A percentile compares a stretch with the other conserved stretches of the same genome.
Conservation (phyloP, 2,797 vertebrate genomes). For the Muraenolepis orangiensis region DNA sequence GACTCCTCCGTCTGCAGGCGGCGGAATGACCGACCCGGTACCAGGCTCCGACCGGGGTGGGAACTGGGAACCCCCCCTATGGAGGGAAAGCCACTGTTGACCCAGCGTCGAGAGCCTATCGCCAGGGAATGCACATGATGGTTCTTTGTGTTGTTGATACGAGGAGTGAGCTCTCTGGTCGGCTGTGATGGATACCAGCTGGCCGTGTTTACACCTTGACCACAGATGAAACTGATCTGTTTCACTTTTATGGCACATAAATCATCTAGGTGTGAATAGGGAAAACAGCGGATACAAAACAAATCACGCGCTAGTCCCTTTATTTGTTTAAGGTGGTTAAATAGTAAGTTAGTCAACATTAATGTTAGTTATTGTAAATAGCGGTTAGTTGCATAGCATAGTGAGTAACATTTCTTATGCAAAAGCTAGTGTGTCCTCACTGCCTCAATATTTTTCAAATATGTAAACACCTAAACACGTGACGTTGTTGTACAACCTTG, state of each 20-base stretch:
- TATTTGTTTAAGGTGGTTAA: background rate
- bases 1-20: slow-evolving; percentile 52
- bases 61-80: slow-evolving; percentile 30
- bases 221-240: background rate
- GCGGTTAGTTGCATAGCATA: background rate
- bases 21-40: slow-evolving; percentile 48
- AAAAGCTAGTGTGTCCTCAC: background rate
- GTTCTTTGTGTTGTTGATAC: slow-evolving; percentile 37
- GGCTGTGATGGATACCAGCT: too few relatives aligned
- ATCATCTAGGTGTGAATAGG: background rate
- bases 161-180: slow-evolving; percentile 16
- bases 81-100: slow-evolving; percentile 29
- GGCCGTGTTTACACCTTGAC: background rate
- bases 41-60: slow-evolving; percentile 58
- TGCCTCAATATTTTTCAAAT: background rate
- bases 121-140: slow-evolving; percentile 45
- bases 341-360: background rate
- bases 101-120: slow-evolving; percentile 30
- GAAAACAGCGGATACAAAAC: too few relatives aligned
- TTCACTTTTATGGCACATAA: background rate
- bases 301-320: background rate
- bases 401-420: too few relatives aligned
- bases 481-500: background rate
- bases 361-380: background rate
- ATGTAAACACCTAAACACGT: background rate